phyloP scores from a whole-genome alignment of 2,113 vertebrate genomes.

The Calyptomena viridis region DNA sequence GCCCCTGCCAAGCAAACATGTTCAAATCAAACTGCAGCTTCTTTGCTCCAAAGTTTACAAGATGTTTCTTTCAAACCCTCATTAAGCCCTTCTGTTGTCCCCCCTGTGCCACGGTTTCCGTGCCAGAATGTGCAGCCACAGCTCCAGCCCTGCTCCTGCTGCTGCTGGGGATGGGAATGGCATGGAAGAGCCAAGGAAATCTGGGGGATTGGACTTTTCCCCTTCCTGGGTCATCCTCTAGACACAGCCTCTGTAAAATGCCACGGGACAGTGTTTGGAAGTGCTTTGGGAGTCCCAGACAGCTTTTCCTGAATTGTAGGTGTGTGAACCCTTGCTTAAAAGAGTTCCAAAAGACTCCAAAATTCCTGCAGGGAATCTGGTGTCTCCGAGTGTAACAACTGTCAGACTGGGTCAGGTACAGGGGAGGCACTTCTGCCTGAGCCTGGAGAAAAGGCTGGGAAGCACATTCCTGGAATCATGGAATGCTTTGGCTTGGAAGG shows the following conservation, averaged over 20 bases:
- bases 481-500: background rate
- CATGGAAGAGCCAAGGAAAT: background rate
- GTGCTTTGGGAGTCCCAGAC: background rate
- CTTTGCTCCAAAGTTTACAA: constrained; percentile 49
- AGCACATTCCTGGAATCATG: background rate
- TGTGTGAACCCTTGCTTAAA: background rate
- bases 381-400: background rate
- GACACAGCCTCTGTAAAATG: background rate
- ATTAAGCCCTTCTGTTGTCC: background rate
- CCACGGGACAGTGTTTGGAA: fast-evolving
- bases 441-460: background rate
- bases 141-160: background rate
- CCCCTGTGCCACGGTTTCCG: fast-evolving
- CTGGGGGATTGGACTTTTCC: background rate
- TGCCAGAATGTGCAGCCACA: fast-evolving
- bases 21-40: constrained; percentile 20
- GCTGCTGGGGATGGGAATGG: background rate
- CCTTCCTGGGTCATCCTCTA: background rate
- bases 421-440: fast-evolving
- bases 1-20: constrained; percentile 41
- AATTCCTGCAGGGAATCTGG: background rate
- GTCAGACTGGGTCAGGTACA: background rate
- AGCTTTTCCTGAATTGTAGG: background rate
- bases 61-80: constrained; percentile 36
- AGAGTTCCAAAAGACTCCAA: background rate